Base-by-base conservation (phyloP, 2,113 vertebrate genomes). In the Cavia porcellus region DNA sequence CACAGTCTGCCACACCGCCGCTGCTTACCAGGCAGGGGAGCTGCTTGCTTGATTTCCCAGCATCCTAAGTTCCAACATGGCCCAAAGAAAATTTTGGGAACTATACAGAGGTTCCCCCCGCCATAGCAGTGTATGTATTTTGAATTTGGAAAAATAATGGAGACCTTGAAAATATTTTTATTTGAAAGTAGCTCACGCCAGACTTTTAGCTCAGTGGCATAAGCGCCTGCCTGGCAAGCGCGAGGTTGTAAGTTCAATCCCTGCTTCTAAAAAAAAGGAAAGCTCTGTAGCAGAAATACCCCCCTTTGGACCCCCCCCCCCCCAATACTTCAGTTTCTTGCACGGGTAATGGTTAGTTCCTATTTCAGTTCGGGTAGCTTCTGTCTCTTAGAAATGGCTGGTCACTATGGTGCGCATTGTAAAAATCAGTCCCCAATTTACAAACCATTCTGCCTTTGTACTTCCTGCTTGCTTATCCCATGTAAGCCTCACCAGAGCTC, bases 81-180 rank as follows among this genome's bases (percentile, higher is more conserved):
- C 38, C 38, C 50, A 90, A 50, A 93, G 20, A 74, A 74, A 57
- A 50, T 47, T 84, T 93, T 68, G 59, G n/a, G 45, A 88, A 85
- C 13, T 89, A 11, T 88, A 28, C 30, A 79, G 24, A 92, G 24
- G 52, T 70, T 52, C 5, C 13, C 5, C 50, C 50, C 64, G 4
- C 30, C 52, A 13, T 50, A 19, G 32, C 11, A 90, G 45, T 75
- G 17, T 80, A n/a, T 42, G 47, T 42, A 79, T 96, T 81, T 92
- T 92, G 52, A 90, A 92, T 35, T 94, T 95, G 57, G 81, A 84
- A 97, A 95, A 94, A 47, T 96, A 92, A 47, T 79, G 55, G 70
- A 62, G 12, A 50, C 12, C 59, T 86, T 92, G 74, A 75, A 86
- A 94, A 5, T 92, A n/a, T 64, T 92, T 68, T 83, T 95, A 52